These are phyloP conservation scores for Andricus quercusramuli DNA, from an alignment of 2,888 invertebrate species.

Conservation along the genomic window DNA sequence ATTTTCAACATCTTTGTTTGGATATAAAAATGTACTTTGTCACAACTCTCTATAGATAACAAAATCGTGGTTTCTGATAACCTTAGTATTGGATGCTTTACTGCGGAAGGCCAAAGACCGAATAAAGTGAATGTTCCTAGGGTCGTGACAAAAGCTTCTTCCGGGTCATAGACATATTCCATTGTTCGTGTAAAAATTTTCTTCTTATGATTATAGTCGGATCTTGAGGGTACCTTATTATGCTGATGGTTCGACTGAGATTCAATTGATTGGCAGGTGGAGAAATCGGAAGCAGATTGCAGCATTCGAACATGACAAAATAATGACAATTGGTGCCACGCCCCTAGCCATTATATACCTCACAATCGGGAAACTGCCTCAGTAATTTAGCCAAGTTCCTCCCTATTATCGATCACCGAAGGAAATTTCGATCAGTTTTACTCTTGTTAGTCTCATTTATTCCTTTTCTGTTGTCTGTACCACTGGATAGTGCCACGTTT, in stretches of 20 bases:
- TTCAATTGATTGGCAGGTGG: slow-evolving; percentile 14
- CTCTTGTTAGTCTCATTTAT: background rate
- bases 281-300: background rate
- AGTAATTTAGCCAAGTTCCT: slow-evolving; percentile 18
- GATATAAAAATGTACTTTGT: background rate
- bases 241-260: background rate
- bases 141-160: slow-evolving; percentile 16
- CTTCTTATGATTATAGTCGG: background rate
- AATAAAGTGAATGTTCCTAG: slow-evolving; percentile 28
- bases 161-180: slow-evolving; percentile 7
- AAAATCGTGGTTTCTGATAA: background rate
- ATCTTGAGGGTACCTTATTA: background rate
- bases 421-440: background rate
- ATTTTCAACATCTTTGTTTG: background rate
- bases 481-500: background rate
- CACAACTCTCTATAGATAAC: background rate
- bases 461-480: background rate
- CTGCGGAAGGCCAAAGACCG: slow-evolving; percentile 28
- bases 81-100: slow-evolving; percentile 22
- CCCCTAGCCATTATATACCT: background rate
- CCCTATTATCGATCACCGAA: slow-evolving; percentile 9
- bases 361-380: background rate
- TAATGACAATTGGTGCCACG: slow-evolving; percentile 25
- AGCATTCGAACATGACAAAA: background rate
- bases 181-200: background rate